Base-by-base conservation (phyloP, 2,888 invertebrate species). In the Amiota mariae region DNA sequence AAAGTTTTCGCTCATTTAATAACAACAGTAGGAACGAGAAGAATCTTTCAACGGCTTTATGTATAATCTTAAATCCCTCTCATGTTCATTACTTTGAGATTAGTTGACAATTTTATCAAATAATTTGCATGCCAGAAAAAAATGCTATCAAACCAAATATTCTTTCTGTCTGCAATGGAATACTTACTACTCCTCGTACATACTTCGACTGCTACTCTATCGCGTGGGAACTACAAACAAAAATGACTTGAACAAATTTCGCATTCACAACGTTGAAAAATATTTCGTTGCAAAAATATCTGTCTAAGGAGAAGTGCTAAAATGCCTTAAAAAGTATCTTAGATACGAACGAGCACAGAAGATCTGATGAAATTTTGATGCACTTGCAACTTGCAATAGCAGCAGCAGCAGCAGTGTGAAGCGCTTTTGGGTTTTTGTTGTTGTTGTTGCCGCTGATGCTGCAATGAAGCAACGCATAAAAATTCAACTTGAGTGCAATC, bases 241-340 rank as follows among this genome's bases (percentile, higher is more conserved):
- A 82, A 84, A 84, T 85, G 85, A 83, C 85, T 85, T 80, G 6
- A 85, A 83, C 83, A 85, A 85, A 83, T 83, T 83, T 85, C 13
- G 80, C 85, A 83, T 81, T 2, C 36, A 74, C 46, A 64, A 47
- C 18, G 74, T 47, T 11, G 24, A 63, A 70, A 36, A 36, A 70
- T 83, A 80, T 70, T 70, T 82, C 3, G 77, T 84, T 82, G 84
- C 84, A 83, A 83, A 85, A 36, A 36, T 36, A 36, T 36, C 36
- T 36, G 82, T 84, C 82, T 15, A 76, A 77, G 49, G 76, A 81
- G 48, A 64, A 66, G 66, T 66, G 66, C 48, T 48, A 66, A 66
- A 66, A 66, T 66, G 49, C 48, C 48, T 66, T 66, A 12, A 48
- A 48, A 47, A 64, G 47, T 47, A 64, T 47, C 36, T 59, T 59